Conservation (phyloP, 1,140 invertebrate species). For the Cyphomyrmex costatus region DNA sequence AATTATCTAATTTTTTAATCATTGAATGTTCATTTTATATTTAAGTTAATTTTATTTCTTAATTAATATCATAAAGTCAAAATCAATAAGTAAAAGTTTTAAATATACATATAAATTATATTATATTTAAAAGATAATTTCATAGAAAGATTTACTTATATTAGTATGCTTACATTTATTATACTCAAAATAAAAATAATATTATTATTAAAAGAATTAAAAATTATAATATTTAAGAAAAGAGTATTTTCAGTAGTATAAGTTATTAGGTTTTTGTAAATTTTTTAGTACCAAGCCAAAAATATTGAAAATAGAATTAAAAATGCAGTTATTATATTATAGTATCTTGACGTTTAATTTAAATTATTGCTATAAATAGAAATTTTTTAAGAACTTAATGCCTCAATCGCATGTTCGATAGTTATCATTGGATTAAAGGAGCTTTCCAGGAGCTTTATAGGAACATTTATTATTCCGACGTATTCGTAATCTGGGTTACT, state of each 20-base stretch:
- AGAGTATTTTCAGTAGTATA: not conserved
- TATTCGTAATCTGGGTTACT: slow-evolving; percentile 50
- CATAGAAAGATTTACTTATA: not conserved
- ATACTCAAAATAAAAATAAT: not conserved
- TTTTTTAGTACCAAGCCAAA: not conserved
- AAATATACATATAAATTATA: not conserved
- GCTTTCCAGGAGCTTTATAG: slow-evolving; percentile 16
- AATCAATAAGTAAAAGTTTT: not conserved
- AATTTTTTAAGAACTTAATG: slow-evolving; percentile 1
- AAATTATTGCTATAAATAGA: not conserved
- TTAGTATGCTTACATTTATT: not conserved
- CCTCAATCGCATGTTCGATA: slow-evolving; percentile 41
- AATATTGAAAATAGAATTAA: not conserved
- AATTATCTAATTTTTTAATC: not conserved
- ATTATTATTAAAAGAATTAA: not conserved
- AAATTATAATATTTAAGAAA: not conserved
- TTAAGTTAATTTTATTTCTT: slow-evolving; percentile 1
- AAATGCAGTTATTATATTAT: not conserved
- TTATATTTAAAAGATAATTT: not conserved
- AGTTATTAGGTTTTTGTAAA: not conserved
- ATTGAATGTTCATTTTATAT: not conserved
- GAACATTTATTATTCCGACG: slow-evolving; percentile 19
- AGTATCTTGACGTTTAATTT: not conserved
- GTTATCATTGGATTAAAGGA: slow-evolving; percentile 27
- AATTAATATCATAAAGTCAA: not conserved